These are phyloP conservation scores for Dolichotis patagonum DNA, from an alignment of 2,113 vertebrate genomes.

Conservation along the genomic window DNA sequence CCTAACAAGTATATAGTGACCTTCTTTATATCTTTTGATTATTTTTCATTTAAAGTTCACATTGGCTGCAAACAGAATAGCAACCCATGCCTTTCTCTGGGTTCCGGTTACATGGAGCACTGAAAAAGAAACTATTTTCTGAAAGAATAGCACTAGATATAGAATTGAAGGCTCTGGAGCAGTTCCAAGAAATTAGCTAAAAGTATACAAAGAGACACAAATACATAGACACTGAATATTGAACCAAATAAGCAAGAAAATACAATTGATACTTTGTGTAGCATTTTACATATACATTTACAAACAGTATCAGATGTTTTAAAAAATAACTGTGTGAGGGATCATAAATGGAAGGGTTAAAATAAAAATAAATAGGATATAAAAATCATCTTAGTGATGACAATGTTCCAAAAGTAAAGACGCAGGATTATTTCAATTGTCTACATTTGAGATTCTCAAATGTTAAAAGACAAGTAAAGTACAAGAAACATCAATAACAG, in stretches of 20 bases:
- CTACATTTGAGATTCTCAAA: neutral
- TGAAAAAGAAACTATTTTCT: no score
- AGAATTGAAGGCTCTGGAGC: neutral
- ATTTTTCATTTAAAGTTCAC: no score
- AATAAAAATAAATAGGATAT: neutral
- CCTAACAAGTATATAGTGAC: no score
- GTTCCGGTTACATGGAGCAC: no score
- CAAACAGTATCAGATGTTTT: neutral
- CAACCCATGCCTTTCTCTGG: no score
- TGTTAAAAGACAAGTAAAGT: constrained; percentile 6
- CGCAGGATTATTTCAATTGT: neutral
- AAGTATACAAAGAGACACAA: neutral
- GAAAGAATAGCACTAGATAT: no score
- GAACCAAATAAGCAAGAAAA: neutral
- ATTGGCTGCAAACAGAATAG: no score
- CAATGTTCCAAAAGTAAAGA: neutral
- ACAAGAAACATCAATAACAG: neutral
- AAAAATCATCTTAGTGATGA: neutral
- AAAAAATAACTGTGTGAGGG: neutral
- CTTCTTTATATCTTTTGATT: no score
- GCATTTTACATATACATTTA: neutral
- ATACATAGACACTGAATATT: neutral
- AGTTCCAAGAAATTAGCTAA: neutral
- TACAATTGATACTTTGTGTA: neutral
- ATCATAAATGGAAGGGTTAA: constrained; percentile 14